Evolutionary conservation across 2,113 vertebrate species (phyloP).

Genomic region (Sinocyclocheilus anshuiensis): DNA sequence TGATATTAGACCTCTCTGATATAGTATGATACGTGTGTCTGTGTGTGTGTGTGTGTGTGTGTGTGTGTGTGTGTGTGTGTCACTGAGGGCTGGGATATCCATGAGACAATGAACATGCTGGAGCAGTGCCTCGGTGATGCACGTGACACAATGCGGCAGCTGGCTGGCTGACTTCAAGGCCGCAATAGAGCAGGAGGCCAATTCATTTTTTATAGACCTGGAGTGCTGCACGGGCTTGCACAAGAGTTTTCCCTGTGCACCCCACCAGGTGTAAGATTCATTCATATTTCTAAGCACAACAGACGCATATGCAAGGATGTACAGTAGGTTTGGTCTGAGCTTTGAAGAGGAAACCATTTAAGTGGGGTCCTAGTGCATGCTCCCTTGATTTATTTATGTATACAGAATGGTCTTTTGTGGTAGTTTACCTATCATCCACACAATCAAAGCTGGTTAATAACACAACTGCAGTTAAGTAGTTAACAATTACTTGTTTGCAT

Average conservation of each 20-base stretch:
- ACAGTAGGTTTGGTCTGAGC: not conserved
- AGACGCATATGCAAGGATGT: not conserved
- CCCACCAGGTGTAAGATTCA: slow-evolving; percentile 59
- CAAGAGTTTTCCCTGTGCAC: slow-evolving; percentile 67
- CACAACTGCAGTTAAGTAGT: not conserved
- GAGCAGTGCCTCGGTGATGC: slow-evolving; percentile 68
- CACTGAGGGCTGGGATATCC: slow-evolving; percentile 67
- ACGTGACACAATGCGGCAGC: slow-evolving; percentile 60
- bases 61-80: slow-evolving; percentile 52
- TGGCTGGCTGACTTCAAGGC: slow-evolving; percentile 66
- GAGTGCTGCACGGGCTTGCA: slow-evolving; percentile 66
- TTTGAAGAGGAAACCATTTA: not conserved
- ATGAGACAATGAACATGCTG: slow-evolving; percentile 67
- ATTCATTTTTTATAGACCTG: slow-evolving; percentile 71
- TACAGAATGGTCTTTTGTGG: not conserved
- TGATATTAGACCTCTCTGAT: slow-evolving; percentile 3
- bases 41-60: slow-evolving; percentile 53
- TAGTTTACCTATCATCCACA: too few relatives aligned
- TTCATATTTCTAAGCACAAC: not conserved
- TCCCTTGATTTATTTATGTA: too few relatives aligned
- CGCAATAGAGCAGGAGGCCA: slow-evolving; percentile 66
- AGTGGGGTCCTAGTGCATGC: not conserved
- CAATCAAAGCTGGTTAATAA: not conserved
- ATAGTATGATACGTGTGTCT: not conserved
- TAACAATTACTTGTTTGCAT: not conserved